Percentiles rank a stretch among this genome's conserved stretches.
These are phyloP conservation scores for Mustela nigripes DNA, from an alignment of 2,113 vertebrate genomes.

Conservation along the genomic window DNA sequence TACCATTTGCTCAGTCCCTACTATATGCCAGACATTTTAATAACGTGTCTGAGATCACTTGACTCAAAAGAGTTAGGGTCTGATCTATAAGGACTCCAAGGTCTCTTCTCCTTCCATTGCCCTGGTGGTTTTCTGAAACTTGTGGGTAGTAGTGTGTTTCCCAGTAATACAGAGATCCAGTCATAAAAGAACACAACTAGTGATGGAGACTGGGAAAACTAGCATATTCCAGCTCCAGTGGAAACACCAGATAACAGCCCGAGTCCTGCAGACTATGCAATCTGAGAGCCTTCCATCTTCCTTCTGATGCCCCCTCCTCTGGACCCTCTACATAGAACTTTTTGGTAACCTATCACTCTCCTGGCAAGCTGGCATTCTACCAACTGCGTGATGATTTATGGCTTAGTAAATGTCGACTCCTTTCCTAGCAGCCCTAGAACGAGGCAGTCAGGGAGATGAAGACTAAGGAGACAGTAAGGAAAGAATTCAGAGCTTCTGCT, in stretches of 20 bases:
- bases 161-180: background rate
- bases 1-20: background rate
- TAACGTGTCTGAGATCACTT: too few species aligned
- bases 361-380: background rate
- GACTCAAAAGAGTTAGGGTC: background rate
- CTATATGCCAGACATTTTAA: too few species aligned
- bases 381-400: slow-evolving; percentile 63
- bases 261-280: background rate
- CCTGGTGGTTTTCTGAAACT: background rate
- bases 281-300: background rate
- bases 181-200: background rate
- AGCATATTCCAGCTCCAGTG: background rate
- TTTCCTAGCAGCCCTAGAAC: background rate
- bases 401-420: slow-evolving; percentile 1
- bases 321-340: background rate
- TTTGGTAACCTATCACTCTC: background rate
- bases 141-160: background rate
- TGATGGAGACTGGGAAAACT: too few species aligned
- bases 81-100: too few species aligned
- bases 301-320: background rate
- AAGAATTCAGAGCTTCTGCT: background rate
- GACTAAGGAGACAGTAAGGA: slow-evolving; percentile 55
- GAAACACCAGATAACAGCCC: background rate
- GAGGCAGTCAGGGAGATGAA: slow-evolving; percentile 47
- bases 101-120: background rate